These are phyloP conservation scores for Drosophila anomelani DNA, from an alignment of 2,888 invertebrate genomes.

Conservation along the genomic window DNA sequence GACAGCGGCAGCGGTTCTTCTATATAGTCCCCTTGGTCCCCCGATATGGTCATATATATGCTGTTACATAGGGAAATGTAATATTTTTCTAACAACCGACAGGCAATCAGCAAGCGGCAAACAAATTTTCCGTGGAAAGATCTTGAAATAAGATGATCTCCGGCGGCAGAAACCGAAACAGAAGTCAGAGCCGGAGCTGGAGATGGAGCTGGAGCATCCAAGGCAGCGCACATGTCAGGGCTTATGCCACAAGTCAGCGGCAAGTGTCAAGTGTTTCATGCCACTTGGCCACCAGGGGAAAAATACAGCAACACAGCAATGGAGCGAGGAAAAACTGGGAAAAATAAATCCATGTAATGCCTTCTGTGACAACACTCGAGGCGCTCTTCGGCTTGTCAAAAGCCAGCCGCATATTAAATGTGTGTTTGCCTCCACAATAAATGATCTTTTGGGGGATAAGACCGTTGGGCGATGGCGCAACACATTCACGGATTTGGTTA, in stretches of 20 bases:
- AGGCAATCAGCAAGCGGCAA: constrained; percentile 68
- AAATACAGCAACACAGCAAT: not conserved
- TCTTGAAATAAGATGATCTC: constrained; percentile 66
- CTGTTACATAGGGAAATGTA: constrained; percentile 66
- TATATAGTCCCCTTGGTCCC: constrained; percentile 15
- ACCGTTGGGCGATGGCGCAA: constrained; percentile 18
- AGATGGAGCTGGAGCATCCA: constrained; percentile 29
- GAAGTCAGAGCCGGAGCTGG: constrained; percentile 43
- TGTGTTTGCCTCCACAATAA: constrained; percentile 37
- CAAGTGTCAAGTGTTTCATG: constrained; percentile 78
- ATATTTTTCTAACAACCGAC: constrained; percentile 78
- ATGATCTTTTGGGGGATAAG: constrained; percentile 44
- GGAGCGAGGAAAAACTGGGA: constrained; percentile 23
- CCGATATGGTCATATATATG: constrained; percentile 31
- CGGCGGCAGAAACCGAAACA: constrained; percentile 47
- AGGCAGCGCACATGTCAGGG: constrained; percentile 61
- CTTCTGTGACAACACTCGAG: constrained; percentile 75
- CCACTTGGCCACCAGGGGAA: constrained; percentile 55
- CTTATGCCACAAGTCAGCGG: constrained; percentile 77
- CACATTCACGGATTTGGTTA: constrained; percentile 28
- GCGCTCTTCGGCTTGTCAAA: constrained; percentile 57
- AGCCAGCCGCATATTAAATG: constrained; percentile 44
- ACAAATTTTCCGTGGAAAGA: constrained; percentile 68
- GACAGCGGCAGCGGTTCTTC: constrained; percentile 66
- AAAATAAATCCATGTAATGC: constrained; percentile 65